Evolutionary conservation across 2,113 vertebrate genomes (phyloP).

Genomic region (Microcebus jonahi): DNA sequence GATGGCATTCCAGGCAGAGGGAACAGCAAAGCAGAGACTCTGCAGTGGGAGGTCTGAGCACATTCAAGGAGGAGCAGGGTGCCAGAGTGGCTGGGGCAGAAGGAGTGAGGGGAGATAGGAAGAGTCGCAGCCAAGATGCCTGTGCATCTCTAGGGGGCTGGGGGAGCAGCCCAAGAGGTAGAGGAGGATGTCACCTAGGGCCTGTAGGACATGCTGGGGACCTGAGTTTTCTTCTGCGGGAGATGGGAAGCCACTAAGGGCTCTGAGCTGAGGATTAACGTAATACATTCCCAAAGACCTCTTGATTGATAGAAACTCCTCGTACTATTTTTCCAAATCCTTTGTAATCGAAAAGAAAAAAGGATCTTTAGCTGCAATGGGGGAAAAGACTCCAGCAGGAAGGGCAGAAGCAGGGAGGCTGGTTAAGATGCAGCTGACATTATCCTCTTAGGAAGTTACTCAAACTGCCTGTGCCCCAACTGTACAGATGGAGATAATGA

Average conservation of each 20-base stretch:
- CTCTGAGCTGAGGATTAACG: background rate
- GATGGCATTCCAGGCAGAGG: background rate
- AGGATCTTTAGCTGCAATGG: background rate
- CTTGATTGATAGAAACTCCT: background rate
- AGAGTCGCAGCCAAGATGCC: background rate
- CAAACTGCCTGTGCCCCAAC: background rate
- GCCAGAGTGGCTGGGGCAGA: background rate
- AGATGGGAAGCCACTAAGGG: background rate
- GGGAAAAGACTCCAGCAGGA: background rate
- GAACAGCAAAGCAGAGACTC: no score
- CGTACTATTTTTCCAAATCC: background rate
- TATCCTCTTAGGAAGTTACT: background rate
- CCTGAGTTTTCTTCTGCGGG: background rate
- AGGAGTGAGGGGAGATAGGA: background rate
- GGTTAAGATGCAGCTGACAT: background rate
- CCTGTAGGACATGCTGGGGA: background rate
- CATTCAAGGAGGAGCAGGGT: background rate
- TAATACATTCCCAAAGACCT: background rate
- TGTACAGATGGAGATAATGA: background rate
- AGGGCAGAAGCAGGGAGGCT: background rate
- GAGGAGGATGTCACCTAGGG: background rate
- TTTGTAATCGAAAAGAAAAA: background rate
- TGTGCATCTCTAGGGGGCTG: background rate
- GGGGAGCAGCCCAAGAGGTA: accelerated
- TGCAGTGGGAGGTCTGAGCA: background rate